Evolutionary conservation across 2,797 vertebrate genomes (phyloP).

Genomic region (Brachyrhaphis roseni): DNA sequence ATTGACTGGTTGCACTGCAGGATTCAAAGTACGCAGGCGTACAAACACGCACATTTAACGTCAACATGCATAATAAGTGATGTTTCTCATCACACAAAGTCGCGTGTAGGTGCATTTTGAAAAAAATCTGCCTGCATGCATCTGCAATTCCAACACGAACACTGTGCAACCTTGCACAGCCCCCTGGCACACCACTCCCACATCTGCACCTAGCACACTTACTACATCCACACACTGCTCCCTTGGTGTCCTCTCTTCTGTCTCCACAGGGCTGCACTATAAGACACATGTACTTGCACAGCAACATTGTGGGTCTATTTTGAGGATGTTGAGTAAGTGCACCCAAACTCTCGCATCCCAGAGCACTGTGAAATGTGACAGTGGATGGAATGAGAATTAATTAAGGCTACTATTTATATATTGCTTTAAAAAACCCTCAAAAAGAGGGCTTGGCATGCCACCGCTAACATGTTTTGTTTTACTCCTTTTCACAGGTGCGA

Average conservation of each 20-base stretch:
- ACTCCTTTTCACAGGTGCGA: not conserved
- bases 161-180: slow-evolving; percentile 35
- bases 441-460: not conserved
- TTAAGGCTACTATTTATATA: slow-evolving; percentile 31
- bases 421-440: slow-evolving; percentile 14
- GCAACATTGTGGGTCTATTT: slow-evolving; percentile 63
- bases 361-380: slow-evolving; percentile 29
- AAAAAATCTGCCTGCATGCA: slow-evolving; percentile 42
- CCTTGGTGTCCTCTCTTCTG: slow-evolving; percentile 44
- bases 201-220: slow-evolving; percentile 51
- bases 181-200: slow-evolving; percentile 39
- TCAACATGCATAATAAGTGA: slow-evolving; percentile 9
- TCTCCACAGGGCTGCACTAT: slow-evolving; percentile 51
- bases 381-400: slow-evolving; percentile 35
- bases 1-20: slow-evolving; percentile 42
- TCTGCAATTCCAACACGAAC: slow-evolving; percentile 20
- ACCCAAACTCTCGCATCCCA: slow-evolving; percentile 31
- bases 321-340: slow-evolving; percentile 52
- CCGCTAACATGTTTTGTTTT: not conserved
- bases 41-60: slow-evolving; percentile 7
- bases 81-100: slow-evolving; percentile 30
- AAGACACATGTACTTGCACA: slow-evolving; percentile 57
- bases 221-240: slow-evolving; percentile 22
- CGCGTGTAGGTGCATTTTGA: slow-evolving; percentile 20
- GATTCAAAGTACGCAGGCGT: not conserved